Percentiles rank a stretch among this genome's conserved stretches.
These are phyloP conservation scores for Ectobius pallidus DNA, from an alignment of 2,888 invertebrate genomes.

Conservation along the genomic window DNA sequence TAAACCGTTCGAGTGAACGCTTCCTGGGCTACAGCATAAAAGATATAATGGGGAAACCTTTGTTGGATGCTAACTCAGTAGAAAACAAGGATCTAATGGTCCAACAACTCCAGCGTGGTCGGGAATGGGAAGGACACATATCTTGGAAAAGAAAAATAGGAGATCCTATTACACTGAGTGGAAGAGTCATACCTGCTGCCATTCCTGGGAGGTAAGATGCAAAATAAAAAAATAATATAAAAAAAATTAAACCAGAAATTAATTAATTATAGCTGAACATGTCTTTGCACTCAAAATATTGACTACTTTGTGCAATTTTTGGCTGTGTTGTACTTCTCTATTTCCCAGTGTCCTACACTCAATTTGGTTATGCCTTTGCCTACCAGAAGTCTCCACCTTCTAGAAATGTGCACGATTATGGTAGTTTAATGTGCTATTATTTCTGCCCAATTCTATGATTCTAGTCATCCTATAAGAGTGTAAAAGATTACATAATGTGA, in stretches of 20 bases:
- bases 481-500: too few species aligned
- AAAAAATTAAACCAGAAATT: background rate
- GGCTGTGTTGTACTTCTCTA: too few species aligned
- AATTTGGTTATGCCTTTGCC: background rate
- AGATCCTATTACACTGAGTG: constrained; percentile 77
- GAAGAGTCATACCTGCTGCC: constrained; percentile 71
- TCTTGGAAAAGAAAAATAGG: constrained; percentile 74
- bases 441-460: too few species aligned
- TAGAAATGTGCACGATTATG: too few species aligned
- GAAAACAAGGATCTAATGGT: constrained; percentile 64
- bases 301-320: background rate
- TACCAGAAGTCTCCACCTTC: too few species aligned
- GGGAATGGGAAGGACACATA: constrained; percentile 76
- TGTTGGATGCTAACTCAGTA: constrained; percentile 61
- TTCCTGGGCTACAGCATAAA: constrained; percentile 75
- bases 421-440: too few species aligned
- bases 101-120: constrained; percentile 66
- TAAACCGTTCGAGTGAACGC: constrained; percentile 85
- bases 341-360: background rate
- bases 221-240: too few species aligned
- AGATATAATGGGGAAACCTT: constrained; percentile 65
- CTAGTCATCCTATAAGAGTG: too few species aligned
- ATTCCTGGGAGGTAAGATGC: constrained; percentile 36
- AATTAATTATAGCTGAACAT: background rate
- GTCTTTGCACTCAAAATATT: background rate